Conservation (phyloP, 2,888 invertebrate genomes). For the Coecobrya sp. region DNA sequence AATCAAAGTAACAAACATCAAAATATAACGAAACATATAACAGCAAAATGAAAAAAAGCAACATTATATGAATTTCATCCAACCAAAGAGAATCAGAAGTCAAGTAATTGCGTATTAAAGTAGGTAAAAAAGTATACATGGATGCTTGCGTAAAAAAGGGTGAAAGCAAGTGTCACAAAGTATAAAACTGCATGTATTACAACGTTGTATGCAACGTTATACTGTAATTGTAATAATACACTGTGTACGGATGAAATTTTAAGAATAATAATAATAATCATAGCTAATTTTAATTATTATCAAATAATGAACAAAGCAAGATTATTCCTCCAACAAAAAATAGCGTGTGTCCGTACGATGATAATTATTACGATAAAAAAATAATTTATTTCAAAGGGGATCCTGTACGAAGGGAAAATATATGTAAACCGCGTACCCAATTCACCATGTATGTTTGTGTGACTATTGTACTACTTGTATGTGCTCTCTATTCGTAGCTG, state of each 20-base stretch:
- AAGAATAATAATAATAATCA: not conserved
- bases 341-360: not conserved
- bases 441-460: too few relatives aligned
- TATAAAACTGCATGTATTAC: not conserved
- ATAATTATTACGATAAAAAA: not conserved
- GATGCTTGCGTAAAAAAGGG: conserved; percentile 14
- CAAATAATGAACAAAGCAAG: too few relatives aligned
- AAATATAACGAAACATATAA: not conserved
- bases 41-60: not conserved
- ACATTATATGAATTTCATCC: not conserved
- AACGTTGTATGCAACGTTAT: too few relatives aligned
- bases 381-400: not conserved
- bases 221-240: too few relatives aligned
- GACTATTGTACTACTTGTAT: not conserved
- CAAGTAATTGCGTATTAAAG: not conserved
- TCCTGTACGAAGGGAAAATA: too few relatives aligned
- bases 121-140: not conserved
- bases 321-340: not conserved
- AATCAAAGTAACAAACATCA: conserved; percentile 6
- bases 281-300: not conserved
- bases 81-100: not conserved
- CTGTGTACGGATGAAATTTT: too few relatives aligned
- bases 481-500: not conserved
- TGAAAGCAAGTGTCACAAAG: not conserved
- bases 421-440: too few relatives aligned